Conservation (phyloP, 2,888 invertebrate species). For the Macrophya annulata region DNA sequence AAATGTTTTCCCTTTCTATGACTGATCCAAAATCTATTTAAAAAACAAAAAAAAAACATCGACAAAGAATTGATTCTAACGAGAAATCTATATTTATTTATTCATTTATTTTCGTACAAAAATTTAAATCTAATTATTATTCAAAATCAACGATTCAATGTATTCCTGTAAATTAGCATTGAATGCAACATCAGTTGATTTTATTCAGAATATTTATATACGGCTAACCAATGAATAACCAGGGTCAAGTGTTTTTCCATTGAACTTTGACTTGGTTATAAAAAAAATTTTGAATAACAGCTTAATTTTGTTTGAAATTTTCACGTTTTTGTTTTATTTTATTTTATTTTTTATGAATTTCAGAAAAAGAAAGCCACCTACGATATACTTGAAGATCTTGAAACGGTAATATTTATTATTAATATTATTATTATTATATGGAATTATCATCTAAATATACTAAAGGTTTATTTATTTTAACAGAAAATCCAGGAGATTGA, state of each 20-base stretch:
- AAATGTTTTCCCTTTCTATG: neutral
- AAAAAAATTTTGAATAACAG: neutral
- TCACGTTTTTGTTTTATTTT: neutral
- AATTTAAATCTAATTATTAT: neutral
- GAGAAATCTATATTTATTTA: neutral
- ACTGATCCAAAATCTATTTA: neutral
- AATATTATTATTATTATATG: neutral
- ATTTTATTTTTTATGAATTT: constrained; percentile 65
- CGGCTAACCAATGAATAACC: neutral
- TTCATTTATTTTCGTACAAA: neutral
- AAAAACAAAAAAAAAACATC: too few relatives aligned
- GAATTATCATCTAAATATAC: neutral
- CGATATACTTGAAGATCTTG: constrained; percentile 86
- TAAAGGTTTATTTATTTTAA: constrained; percentile 49
- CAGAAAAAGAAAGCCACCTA: constrained; percentile 83
- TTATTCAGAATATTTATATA: constrained; percentile 31
- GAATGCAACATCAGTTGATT: constrained; percentile 10
- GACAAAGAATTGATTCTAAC: neutral
- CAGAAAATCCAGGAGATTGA: constrained; percentile 91
- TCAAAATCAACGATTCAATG: neutral
- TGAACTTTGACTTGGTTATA: neutral
- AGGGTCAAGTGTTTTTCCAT: neutral
- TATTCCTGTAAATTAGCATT: constrained; percentile 40
- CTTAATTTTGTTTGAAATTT: too few relatives aligned
- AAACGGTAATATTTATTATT: constrained; percentile 80